Percentiles rank a stretch among this genome's conserved stretches.
phyloP scores from a whole-genome alignment of 2,797 vertebrate genomes.

The Notolabrus celidotus region DNA sequence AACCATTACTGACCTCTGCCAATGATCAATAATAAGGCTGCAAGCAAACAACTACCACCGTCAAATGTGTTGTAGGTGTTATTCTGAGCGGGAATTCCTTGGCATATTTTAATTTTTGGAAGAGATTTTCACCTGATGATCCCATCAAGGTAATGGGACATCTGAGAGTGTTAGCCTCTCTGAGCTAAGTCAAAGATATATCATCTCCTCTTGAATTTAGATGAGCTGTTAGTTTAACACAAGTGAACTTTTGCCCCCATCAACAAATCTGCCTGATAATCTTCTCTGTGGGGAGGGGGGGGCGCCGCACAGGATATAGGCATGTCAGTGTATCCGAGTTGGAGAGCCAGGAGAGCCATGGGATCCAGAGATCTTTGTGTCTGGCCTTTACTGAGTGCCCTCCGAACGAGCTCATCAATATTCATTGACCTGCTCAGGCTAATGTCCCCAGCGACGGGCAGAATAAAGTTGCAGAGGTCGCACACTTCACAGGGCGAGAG shows the following conservation, averaged over 20 bases:
- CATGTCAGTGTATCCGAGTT: conserved; percentile 61
- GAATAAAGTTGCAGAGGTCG: conserved; percentile 83
- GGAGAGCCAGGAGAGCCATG: conserved; percentile 57
- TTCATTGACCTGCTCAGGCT: conserved; percentile 81
- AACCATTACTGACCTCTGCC: neutral
- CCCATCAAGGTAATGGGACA: conserved; percentile 18
- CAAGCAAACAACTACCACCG: neutral
- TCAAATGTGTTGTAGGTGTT: neutral
- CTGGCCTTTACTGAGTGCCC: conserved; percentile 78
- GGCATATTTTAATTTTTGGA: neutral
- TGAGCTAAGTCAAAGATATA: conserved; percentile 39
- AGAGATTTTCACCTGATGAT: conserved; percentile 3
- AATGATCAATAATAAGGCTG: neutral
- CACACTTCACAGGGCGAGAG: conserved; percentile 66
- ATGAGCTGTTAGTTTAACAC: conserved; percentile 51
- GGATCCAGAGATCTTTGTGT: conserved; percentile 64
- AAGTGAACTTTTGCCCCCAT: conserved; percentile 58
- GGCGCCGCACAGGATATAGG: conserved; percentile 32
- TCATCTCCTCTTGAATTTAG: conserved; percentile 42
- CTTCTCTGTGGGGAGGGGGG: conserved; percentile 43
- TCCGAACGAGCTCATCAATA: conserved; percentile 84
- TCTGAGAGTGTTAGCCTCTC: conserved; percentile 16
- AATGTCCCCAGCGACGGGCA: conserved; percentile 72
- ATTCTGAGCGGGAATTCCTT: neutral
- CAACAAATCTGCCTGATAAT: conserved; percentile 70